Base-by-base conservation (phyloP, 2,113 vertebrate species). In the Hiodon tergisus region DNA sequence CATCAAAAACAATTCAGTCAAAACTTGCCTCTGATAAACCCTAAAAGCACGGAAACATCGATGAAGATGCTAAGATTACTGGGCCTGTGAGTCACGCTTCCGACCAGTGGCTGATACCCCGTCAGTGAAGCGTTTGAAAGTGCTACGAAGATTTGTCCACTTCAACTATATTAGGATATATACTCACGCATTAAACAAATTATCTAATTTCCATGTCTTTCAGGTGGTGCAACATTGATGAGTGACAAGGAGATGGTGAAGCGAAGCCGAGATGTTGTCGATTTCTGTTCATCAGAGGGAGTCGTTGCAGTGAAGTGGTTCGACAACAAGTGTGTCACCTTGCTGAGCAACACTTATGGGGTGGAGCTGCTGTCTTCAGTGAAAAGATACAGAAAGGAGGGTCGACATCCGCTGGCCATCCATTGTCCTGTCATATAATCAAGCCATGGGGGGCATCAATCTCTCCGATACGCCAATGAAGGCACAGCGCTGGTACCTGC, bases 401-500 rank as follows among this genome's bases (percentile, higher is more conserved):
- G 17, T 70, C 2, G 16, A 48, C 13, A 16, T 62, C 48, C n/a
- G 13, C 13, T 73, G 59, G 4, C 58, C 58, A 67, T 65, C 61
- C 13, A 50, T 73, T 47, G 51, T 73, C 3, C 16, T 7, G 47
- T 59, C 48, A 6, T 73, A 62, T 6, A 55, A 54, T 67, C 11
- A 55, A 57, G 3, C 10, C 10, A 74, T 47, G 51, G 60, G 47
- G 11, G 71, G 58, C 57, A 74, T 73, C 7, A 51, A 74, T 67
- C 62, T 67, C 5, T 67, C 73, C 6, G 73, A 74, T 31, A 73
- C 47, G 4, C 62, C 62, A 31, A 7, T 14, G 31, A 74, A 74
- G 51, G 7, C 60, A 55, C 50, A 14, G 48, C 72, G 61, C 13
- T 74, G 73, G 71, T 73, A 73, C 50, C 10, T 53, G 2, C 69